Base-by-base conservation (phyloP, 2,797 vertebrate species). In the Sternarchorhynchus goeldii region DNA sequence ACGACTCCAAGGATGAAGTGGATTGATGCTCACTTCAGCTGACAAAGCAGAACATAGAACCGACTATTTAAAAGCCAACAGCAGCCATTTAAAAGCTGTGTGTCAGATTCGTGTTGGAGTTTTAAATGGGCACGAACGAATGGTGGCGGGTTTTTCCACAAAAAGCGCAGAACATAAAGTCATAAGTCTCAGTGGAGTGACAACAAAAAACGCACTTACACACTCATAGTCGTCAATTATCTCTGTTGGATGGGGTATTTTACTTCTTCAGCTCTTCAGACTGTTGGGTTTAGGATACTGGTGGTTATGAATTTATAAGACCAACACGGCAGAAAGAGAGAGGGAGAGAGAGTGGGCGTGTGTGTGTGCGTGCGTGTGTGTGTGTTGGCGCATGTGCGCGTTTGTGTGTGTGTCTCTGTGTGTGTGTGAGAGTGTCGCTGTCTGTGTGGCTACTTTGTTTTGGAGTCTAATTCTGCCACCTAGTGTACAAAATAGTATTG, bases 1-100 rank as follows among this genome's bases (percentile, higher is more conserved):
- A 64, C 66, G 59, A 70, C 59, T 81, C 41, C 14, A 53, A 67
- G 66, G 69, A 84, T 84, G 79, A 81, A 73, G 63, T 78, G 79
- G 36, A 76, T 76, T 76, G 79, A 73, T 78, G 67, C 57, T 80
- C 75, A 68, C 75, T 73, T 77, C 57, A 62, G 21, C 65, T 63
- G 45, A 69, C 14, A 77, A 63, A 58, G 70, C 56, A 36, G 34
- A 58, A 65, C 65, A 20, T 58, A 69, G 14, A 58, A 31, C 21
- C 32, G 57, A 56, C 57, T 69, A 67, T 81, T 77, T n/a, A 56
- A 34, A 73, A 25, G 2, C 62, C 41, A 45, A 53, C 45, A 3
- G 5, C 66, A 68, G 20, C 20, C 21, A 7, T 17, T 39, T 65
- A 65, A 39, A 65, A 65, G 32, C 62, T 10, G 6, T 7, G n/a